These are phyloP conservation scores for Platycheirus rosarum DNA, from an alignment of 2,888 invertebrate species.

Conservation along the genomic window DNA sequence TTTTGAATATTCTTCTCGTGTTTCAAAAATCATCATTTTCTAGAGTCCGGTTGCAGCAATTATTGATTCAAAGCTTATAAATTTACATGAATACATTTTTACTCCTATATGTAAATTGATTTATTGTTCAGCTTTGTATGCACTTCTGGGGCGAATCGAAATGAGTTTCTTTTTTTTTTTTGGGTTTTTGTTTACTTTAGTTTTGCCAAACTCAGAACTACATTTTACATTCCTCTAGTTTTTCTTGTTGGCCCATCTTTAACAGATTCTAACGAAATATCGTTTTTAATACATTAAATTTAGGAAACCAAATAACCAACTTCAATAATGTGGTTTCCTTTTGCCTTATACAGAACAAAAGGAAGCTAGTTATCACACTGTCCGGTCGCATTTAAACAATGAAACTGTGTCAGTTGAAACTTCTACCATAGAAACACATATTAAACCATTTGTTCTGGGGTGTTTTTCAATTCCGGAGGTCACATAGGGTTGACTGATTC, in stretches of 20 bases:
- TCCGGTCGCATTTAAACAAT: constrained; percentile 25
- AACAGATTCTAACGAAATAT: constrained; percentile 4
- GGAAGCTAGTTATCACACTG: constrained; percentile 35
- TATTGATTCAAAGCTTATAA: constrained; percentile 22
- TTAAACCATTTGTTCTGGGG: constrained; percentile 25
- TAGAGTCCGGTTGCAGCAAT: constrained; percentile 13
- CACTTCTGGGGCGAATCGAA: constrained; percentile 11
- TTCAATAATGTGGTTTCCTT: constrained; percentile 1
- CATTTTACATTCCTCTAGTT: too few species aligned
- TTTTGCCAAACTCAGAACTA: too few species aligned
- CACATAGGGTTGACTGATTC: constrained; percentile 30
- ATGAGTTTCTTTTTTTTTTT: constrained; percentile 3
- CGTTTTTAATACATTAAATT: constrained; percentile 17
- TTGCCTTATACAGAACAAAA: constrained; percentile 24
- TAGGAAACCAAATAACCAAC: neutral
- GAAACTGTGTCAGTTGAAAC: constrained; percentile 37
- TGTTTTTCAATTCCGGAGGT: neutral
- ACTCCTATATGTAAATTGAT: constrained; percentile 32
- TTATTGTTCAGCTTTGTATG: constrained; percentile 20
- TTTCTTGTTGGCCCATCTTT: neutral
- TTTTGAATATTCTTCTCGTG: constrained; percentile 18
- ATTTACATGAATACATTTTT: constrained; percentile 27
- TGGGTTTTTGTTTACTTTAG: constrained; percentile 20
- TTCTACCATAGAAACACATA: constrained; percentile 25
- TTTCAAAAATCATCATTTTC: constrained; percentile 21